Base-by-base conservation (phyloP, 2,113 vertebrate species). In the Dissostichus mawsoni region DNA sequence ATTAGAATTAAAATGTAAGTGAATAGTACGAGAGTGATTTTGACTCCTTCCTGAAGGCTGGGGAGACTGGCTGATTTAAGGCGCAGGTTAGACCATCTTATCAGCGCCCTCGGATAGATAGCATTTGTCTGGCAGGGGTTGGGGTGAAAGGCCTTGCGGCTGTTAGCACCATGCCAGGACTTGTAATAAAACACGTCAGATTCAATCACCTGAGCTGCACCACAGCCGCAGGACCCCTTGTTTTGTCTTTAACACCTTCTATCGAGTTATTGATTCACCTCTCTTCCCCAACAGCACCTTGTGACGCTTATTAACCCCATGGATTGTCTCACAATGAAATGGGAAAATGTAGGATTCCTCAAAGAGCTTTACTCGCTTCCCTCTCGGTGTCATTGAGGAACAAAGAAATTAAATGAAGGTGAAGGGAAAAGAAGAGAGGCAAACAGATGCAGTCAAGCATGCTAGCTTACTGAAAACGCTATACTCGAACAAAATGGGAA, bases 101-200 rank as follows among this genome's bases (percentile, higher is more conserved):
- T 81, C 74, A 68, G 61, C 9, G 8, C 29, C 23, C 45, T 1
- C 1, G 5, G 73, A 82, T 11, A 77, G 76, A 72, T 62, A 36
- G 57, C 76, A 20, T 84, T 83, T 78, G 83, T 89, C 84, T 76
- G 69, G 63, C 47, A n/a, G 47, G 73, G 53, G 78, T 76, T 33
- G 1, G 29, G 82, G 75, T 23, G 79, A 82, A 79, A 67, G 77
- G 70, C 51, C 53, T 59, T 0, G 47, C n/a, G 64, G 65, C 69
- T 20, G 72, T 10, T 9, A 86, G 66, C 68, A 51, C 55, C 18
- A 59, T 41, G 57, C 76, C 65, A 74, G 70, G 73, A 48, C 62
- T 75, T 64, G 73, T 79, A 86, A 91, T 89, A 87, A 88, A 91
- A 85, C 75, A 69, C 52, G 44, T 87, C 82, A 84, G 65, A 81